Base-by-base conservation (phyloP, 2,113 vertebrate species). In the Rhinopithecus roxellana region DNA sequence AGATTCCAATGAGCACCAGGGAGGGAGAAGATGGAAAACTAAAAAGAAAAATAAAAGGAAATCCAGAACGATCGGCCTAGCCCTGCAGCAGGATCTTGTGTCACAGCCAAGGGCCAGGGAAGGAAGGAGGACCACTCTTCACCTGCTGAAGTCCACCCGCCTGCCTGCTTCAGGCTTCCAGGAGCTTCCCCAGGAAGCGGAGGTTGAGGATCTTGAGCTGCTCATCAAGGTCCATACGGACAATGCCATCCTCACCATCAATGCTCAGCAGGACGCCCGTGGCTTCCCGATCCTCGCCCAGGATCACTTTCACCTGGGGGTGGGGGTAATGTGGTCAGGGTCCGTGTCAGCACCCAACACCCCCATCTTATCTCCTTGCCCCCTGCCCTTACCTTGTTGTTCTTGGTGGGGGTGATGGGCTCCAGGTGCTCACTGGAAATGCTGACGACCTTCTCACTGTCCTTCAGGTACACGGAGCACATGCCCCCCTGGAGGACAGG, bases 141-240 rank as follows among this genome's bases (percentile, higher is more conserved):
- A 67, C 40, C 77, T 80, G 64, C 86, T 8, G 0, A 67, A 52
- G 30, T 77, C 50, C 38, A 57, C 50, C 64, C 1, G 7, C 30
- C 32, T 3, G 27, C 50, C 80, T 32, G 59, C 23, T 83, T 98
- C 79, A 98, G 50, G 98, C 98, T 98, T 99, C 99, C 57, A 99
- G 98, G 20, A 99, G 98, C 90, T 99, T 99, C 55, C 99, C 99
- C 57, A 99, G 99, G 98, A 99, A 99, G 93, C 99, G 98, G 87
- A 99, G 98, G 98, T 99, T 99, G 95, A 99, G 99, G 97, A 99
- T 99, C 98, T 99, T 99, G 57, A 99, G 99, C 98, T 99, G 99
- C 81, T 99, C 99, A 2, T 99, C 99, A 55, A 99, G 98, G 97
- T 99, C 99, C 99, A 99, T 99, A 74, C 99, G 98, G 9, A 99